phyloP scores from a whole-genome alignment of 37 sponge, comb jelly and placozoan genomes.

The Bolinopsis microptera region DNA sequence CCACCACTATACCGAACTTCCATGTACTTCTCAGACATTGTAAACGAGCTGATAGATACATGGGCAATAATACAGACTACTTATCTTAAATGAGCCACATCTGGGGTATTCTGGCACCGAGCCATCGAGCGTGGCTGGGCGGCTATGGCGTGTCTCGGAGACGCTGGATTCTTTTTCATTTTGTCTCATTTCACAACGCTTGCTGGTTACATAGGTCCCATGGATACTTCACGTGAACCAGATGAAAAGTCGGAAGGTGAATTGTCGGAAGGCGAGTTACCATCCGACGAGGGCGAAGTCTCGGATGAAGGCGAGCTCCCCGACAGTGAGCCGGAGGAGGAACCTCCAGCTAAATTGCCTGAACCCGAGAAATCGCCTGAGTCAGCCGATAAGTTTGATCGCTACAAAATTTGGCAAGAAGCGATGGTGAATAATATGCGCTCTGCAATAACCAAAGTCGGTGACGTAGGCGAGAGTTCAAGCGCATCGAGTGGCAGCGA shows the following conservation, averaged over 20 bases:
- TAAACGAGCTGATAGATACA: no score
- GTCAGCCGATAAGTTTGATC: slow-evolving; percentile 46
- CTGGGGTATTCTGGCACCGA: not conserved
- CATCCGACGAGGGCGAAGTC: slow-evolving; percentile 41
- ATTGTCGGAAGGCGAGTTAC: slow-evolving; percentile 47
- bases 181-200: slow-evolving; percentile 56
- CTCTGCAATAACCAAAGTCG: slow-evolving; percentile 28
- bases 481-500: slow-evolving; percentile 18
- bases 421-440: slow-evolving; percentile 56
- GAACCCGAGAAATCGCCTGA: not conserved
- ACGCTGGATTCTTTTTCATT: slow-evolving; percentile 32
- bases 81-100: not conserved
- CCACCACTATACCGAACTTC: no score
- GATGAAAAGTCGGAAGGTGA: slow-evolving; percentile 43
- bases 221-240: slow-evolving; percentile 3
- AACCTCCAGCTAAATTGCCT: not conserved
- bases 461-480: slow-evolving; percentile 30
- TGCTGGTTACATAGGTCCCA: slow-evolving; percentile 54
- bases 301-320: slow-evolving; percentile 63
- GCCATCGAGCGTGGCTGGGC: not conserved
- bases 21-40: no score
- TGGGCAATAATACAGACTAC: no score
- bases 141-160: not conserved
- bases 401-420: slow-evolving; percentile 59
- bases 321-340: slow-evolving; percentile 59